A percentile compares a stretch with the other conserved stretches of the same genome.
These are phyloP conservation scores for Steatornis caripensis DNA, from an alignment of 2,113 vertebrate species.

Conservation along the genomic window DNA sequence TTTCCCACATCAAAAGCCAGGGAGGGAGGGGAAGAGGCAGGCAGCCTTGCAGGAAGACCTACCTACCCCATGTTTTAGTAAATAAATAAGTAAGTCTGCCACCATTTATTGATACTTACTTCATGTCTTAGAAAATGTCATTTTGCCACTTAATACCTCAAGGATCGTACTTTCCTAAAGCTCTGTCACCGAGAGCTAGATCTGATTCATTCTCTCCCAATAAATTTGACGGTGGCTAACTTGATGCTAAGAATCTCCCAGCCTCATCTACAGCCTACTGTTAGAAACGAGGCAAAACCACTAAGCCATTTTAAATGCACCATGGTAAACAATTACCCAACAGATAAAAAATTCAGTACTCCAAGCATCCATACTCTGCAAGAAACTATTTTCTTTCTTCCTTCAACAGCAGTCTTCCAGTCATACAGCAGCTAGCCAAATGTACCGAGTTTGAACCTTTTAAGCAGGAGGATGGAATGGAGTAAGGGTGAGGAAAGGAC, in stretches of 20 bases:
- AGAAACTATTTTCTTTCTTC: neutral
- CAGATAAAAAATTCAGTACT: neutral
- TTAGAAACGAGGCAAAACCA: neutral
- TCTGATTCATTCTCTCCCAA: neutral
- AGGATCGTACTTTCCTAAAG: neutral
- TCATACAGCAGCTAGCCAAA: neutral
- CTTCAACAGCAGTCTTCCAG: neutral
- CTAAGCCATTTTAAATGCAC: neutral
- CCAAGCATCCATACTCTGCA: neutral
- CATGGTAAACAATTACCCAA: neutral
- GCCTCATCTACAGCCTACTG: neutral
- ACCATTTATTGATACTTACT: neutral
- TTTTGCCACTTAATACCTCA: neutral
- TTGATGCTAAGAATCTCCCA: neutral
- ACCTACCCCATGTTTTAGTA: neutral
- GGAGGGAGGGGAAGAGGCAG: neutral
- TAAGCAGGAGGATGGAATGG: neutral
- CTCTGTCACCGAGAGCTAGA: neutral
- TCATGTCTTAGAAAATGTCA: neutral
- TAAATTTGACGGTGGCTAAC: neutral
- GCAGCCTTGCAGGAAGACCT: neutral
- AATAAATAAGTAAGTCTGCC: neutral
- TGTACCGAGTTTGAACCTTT: neutral
- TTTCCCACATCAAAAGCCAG: neutral
- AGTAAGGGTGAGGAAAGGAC: neutral